Evolutionary conservation across 1,140 invertebrate genomes (phyloP).

Genomic region (Mactra quadrangularis): DNA sequence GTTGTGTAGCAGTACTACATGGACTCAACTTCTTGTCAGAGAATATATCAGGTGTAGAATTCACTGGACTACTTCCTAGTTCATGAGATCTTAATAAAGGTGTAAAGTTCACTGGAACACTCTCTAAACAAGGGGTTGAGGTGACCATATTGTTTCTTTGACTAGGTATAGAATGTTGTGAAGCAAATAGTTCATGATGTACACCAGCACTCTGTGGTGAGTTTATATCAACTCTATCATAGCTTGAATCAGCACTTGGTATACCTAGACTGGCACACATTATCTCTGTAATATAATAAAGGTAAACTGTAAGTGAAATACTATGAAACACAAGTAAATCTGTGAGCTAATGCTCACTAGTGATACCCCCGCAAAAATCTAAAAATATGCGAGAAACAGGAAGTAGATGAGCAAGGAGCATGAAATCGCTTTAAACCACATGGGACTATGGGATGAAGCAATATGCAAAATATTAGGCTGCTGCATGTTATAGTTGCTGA

Average conservation of each 20-base stretch:
- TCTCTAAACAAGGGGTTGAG: constrained; percentile 20
- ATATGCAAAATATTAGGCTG: no score
- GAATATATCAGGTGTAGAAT: background rate
- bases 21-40: background rate
- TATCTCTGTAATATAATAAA: constrained; percentile 8
- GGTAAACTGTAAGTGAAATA: no score
- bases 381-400: no score
- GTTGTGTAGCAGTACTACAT: constrained; percentile 25
- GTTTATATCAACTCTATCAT: constrained; percentile 8
- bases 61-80: constrained; percentile 18
- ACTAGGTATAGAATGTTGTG: background rate
- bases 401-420: no score
- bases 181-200: constrained; percentile 13
- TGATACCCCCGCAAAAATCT: no score
- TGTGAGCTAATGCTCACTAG: no score
- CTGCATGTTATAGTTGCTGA: no score
- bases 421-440: no score
- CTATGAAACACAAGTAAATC: no score
- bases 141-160: constrained; percentile 8
- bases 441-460: no score
- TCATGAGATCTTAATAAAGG: constrained; percentile 10
- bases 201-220: background rate
- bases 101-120: constrained; percentile 23
- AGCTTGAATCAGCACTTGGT: background rate
- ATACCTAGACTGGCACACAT: constrained; percentile 21